Evolutionary conservation across 2,888 invertebrate genomes (phyloP), one percentile per base, ranked within the genome.

Genomic region (Folsomia candida): DNA sequence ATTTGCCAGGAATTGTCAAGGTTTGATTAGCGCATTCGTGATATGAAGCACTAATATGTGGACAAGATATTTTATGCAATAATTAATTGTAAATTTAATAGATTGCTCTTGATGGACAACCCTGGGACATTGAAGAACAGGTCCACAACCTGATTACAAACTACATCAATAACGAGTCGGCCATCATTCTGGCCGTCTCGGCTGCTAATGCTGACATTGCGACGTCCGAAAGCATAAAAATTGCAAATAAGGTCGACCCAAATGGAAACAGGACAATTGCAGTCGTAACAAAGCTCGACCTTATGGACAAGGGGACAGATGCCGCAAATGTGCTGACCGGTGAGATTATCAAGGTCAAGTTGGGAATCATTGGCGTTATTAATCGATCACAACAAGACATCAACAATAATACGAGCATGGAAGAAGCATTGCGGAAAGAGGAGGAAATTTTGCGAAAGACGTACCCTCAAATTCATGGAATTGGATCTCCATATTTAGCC

Each of bases 161-260:
- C 79, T 93, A 95, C 82, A 96, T 96, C 80, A 88, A 90, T 72
- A 99, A 98, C 85, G 97, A 97, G 0, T 98, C 98, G 85, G 96
- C 95, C 1, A 97, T 99, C 74, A 97, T 99, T 78, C 86, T 99
- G 82, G 97, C 98, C 4, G 96, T 99, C 47, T 94, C 97, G 0
- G 92, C 98, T 2, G 99, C 98, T n/a, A 99, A 98, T 83, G 97
- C 97, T 1, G 99, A 99, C 83, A 96, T 99, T 91, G 97, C 99
- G 1, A 99, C 97, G 0, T 97, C 97, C 77, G 99, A 99, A 84
- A 94, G 97, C 77, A 87, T 99, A 68, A 97, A 98, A 84, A 87
- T 99, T 81, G 93, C 97, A 61, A 94, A 94, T 83, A 94, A 97
- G 81, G 93, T 95, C 0, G 99, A 99, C 85, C 93, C 94, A 3